Evolutionary conservation across 2,888 invertebrate species (phyloP).

Genomic region (Clepsis dumicolana): DNA sequence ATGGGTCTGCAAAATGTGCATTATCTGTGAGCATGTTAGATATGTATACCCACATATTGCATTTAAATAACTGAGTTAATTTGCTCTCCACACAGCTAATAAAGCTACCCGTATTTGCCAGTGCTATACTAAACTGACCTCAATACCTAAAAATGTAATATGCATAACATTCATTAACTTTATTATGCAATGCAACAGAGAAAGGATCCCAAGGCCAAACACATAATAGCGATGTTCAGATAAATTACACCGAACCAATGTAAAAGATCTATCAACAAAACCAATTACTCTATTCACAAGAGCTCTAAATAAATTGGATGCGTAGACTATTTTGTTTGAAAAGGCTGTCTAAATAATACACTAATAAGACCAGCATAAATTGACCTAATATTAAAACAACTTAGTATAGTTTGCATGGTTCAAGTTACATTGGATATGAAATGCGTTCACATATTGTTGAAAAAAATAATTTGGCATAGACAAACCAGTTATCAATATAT

Average conservation of each 20-base stretch:
- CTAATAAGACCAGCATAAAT: constrained; percentile 13
- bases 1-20: too few relatives aligned
- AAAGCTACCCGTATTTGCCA: neutral
- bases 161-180: constrained; percentile 14
- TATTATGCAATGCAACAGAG: constrained; percentile 31
- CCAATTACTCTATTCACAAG: neutral
- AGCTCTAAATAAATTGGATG: constrained; percentile 12
- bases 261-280: neutral
- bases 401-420: neutral
- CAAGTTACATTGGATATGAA: constrained; percentile 10
- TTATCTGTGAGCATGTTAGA: too few relatives aligned
- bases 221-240: constrained; percentile 25
- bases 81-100: too few relatives aligned
- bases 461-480: constrained; percentile 16
- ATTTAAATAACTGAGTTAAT: too few relatives aligned
- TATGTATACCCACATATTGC: neutral
- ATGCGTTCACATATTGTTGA: constrained; percentile 20
- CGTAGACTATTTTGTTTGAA: constrained; percentile 13
- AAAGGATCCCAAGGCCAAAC: constrained; percentile 36
- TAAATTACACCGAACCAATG: constrained; percentile 14
- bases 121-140: neutral
- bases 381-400: neutral
- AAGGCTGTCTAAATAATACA: constrained; percentile 19
- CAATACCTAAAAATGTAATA: neutral
- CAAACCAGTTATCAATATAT: constrained; percentile 21